A percentile compares a stretch with the other conserved stretches of the same genome.
These are phyloP conservation scores for Beroe forskalii DNA, from an alignment of 37 sponge, comb jelly and placozoan species.

Conservation along the genomic window DNA sequence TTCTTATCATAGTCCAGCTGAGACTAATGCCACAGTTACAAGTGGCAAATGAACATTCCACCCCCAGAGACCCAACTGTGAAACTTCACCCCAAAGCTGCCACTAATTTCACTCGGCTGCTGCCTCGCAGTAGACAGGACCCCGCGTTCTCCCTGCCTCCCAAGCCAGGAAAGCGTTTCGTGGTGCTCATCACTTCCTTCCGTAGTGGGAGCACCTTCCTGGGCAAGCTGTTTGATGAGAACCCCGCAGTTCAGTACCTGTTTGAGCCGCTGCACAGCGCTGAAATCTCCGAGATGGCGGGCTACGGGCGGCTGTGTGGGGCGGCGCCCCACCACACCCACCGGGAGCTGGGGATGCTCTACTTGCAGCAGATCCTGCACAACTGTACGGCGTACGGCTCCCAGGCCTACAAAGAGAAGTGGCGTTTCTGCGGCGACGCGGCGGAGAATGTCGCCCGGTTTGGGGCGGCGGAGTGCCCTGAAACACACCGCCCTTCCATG, in stretches of 20 bases:
- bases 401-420: background rate
- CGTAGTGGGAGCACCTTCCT: slow-evolving; percentile 10
- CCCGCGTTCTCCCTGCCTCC: background rate
- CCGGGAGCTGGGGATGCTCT: background rate
- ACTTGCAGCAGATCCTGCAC: slow-evolving; percentile 42
- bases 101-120: background rate
- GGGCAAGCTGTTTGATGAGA: background rate
- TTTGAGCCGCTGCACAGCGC: slow-evolving; percentile 9
- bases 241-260: slow-evolving; percentile 8
- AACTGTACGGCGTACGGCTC: background rate
- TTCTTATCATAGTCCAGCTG: no score
- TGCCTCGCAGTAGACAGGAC: background rate
- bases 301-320: background rate
- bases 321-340: background rate
- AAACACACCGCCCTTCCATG: background rate
- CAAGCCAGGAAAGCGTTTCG: background rate
- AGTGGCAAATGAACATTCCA: no score
- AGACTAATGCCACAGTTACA: no score
- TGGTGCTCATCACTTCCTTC: background rate
- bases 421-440: background rate
- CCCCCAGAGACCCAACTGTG: no score
- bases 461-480: background rate
- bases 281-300: background rate
- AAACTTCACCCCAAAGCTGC: no score
- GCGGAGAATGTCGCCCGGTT: background rate